Evolutionary conservation across 2,888 invertebrate species (phyloP).

Genomic region (Syrphus vitripennis): DNA sequence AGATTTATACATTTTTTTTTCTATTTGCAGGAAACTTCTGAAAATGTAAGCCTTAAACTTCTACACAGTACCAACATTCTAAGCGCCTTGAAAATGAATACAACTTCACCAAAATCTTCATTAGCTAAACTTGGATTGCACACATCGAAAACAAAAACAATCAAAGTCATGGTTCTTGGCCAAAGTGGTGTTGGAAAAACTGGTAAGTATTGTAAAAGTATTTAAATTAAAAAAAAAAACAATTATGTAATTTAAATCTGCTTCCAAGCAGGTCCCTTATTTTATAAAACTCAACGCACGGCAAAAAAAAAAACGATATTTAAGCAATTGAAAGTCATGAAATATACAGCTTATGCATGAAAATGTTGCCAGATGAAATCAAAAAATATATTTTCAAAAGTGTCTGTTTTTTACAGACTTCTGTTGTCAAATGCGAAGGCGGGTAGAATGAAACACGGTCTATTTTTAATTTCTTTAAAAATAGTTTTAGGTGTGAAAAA

Average conservation of each 20-base stretch:
- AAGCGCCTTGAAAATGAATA: conserved; percentile 80
- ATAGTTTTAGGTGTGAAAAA: too few species aligned
- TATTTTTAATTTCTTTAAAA: too few species aligned
- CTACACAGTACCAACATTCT: conserved; percentile 22
- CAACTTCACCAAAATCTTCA: conserved; percentile 86
- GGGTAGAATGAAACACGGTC: too few species aligned
- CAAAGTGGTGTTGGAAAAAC: conserved; percentile 92
- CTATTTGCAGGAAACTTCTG: conserved; percentile 30
- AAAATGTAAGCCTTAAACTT: conserved; percentile 53
- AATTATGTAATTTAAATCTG: not conserved
- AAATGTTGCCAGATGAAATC: too few species aligned
- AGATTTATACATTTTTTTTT: not conserved
- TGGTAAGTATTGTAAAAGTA: conserved; percentile 82
- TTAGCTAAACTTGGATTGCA: conserved; percentile 86
- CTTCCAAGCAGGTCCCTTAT: too few species aligned
- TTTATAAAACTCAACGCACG: too few species aligned
- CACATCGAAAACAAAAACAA: conserved; percentile 85
- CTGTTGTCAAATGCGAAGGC: too few species aligned
- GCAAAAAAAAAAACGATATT: too few species aligned
- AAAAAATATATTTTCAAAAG: too few species aligned
- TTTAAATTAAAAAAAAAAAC: not conserved
- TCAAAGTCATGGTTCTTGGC: conserved; percentile 90
- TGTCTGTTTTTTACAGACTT: too few species aligned
- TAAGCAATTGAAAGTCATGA: too few species aligned
- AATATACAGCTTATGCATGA: too few species aligned